These are phyloP conservation scores for Girardia tigrina DNA, from an alignment of 2,888 invertebrate species.

Conservation along the genomic window DNA sequence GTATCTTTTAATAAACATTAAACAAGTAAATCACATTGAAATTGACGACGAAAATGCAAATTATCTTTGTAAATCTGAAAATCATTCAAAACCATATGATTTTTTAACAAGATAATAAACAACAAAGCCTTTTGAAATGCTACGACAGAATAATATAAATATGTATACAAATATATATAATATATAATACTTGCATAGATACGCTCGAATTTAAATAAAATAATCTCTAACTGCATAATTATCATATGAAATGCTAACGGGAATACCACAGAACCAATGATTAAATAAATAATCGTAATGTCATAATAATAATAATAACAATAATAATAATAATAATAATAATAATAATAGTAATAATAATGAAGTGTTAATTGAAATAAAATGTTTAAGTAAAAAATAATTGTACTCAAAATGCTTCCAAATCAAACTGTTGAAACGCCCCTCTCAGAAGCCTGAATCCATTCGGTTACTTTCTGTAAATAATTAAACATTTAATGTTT, in stretches of 20 bases:
- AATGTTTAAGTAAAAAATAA: too few relatives aligned
- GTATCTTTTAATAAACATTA: background rate
- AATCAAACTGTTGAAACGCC: too few relatives aligned
- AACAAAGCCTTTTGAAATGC: conserved; percentile 5
- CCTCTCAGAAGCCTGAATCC: too few relatives aligned
- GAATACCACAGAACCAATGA: conserved; percentile 7
- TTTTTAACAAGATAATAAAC: background rate
- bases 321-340: too few relatives aligned
- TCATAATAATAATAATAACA: too few relatives aligned
- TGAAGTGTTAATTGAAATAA: too few relatives aligned
- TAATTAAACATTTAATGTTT: too few relatives aligned
- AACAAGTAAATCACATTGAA: background rate
- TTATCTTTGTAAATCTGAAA: conserved; percentile 23
- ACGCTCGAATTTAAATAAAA: conserved; percentile 4
- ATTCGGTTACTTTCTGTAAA: too few relatives aligned
- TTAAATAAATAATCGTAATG: background rate
- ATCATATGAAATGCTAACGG: background rate
- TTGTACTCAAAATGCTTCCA: too few relatives aligned
- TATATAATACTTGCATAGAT: conserved; percentile 8
- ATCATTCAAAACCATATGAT: conserved; percentile 10
- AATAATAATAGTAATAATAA: too few relatives aligned
- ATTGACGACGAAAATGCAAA: conserved; percentile 7
- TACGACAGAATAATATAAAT: background rate
- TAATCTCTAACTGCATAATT: conserved; percentile 20
- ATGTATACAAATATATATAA: too few relatives aligned